These are phyloP conservation scores for Channa maculata DNA, from an alignment of 2,113 vertebrate species.

Conservation along the genomic window DNA sequence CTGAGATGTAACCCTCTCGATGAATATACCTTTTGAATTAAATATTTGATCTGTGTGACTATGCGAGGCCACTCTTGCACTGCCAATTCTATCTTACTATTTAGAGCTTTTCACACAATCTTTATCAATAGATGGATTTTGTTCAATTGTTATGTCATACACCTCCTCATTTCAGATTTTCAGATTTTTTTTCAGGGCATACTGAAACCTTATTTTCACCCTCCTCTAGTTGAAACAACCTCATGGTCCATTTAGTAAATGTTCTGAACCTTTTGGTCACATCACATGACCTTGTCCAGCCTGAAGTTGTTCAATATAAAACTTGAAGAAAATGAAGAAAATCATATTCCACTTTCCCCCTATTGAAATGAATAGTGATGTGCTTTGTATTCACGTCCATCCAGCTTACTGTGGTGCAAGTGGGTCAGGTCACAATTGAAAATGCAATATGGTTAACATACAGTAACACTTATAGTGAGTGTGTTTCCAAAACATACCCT, in stretches of 20 bases:
- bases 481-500: constrained; percentile 64
- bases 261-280: no score
- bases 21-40: neutral
- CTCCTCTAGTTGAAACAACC: no score
- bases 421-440: constrained; percentile 54
- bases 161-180: neutral
- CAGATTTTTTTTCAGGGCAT: neutral
- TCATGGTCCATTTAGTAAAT: no score
- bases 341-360: neutral
- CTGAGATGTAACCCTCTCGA: neutral
- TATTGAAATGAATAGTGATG: neutral
- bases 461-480: constrained; percentile 35
- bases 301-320: no score
- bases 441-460: constrained; percentile 48
- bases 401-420: constrained; percentile 28
- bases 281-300: no score
- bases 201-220: no score
- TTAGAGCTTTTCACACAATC: neutral
- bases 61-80: neutral
- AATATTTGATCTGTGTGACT: neutral
- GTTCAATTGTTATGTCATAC: neutral
- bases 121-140: neutral
- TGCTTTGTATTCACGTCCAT: constrained; percentile 34
- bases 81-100: neutral
- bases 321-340: no score